Evolutionary conservation across 2,113 vertebrate genomes (phyloP), one percentile per base, ranked within the genome.

Genomic region (Mus pahari): DNA sequence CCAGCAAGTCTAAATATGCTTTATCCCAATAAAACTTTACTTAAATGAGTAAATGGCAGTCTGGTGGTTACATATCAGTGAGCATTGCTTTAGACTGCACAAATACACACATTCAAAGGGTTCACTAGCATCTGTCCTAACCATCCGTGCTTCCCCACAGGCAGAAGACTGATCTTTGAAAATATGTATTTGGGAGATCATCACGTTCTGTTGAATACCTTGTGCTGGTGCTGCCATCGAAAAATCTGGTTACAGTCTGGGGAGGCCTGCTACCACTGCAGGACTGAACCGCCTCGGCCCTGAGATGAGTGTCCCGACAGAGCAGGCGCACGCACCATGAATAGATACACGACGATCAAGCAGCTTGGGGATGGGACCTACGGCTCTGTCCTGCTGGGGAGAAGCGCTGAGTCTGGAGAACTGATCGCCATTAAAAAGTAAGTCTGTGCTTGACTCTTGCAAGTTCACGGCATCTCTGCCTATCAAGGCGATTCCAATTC

Each of bases 311-410:
- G 96, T 97, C 95, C 82, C 95, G 89, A 95, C 96, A 66, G 95
- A 96, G 94, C 50, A 42, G 97, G 97, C 89, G 97, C 98, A 98
- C 89, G 97, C 98, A 98, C 96, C 98, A 99, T 99, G 99, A 99
- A 99, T 98, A 99, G 99, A 98, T 99, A 99, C 97, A 99, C 99
- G 45, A 99, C 98, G 7, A 99, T 99, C 98, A 99, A 98, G 98
- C 99, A 99, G 98, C 99, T 99, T 3, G 99, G 99, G 92, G 99
- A 99, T 98, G 99, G 99, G 68, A 99, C 99, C 94, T 99, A 99
- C 0, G 99, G 99, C 97, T 99, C 99, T 31, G 99, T 99, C 97
- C 99, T 99, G 96, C 99, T 99, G 73, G 99, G 99, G 94, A 99
- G 99, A 97, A 99, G 99, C 98, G 98, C 99, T 92, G 99, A 99